phyloP scores from a whole-genome alignment of 2,113 vertebrate species.

The Hemichromis elongatus region DNA sequence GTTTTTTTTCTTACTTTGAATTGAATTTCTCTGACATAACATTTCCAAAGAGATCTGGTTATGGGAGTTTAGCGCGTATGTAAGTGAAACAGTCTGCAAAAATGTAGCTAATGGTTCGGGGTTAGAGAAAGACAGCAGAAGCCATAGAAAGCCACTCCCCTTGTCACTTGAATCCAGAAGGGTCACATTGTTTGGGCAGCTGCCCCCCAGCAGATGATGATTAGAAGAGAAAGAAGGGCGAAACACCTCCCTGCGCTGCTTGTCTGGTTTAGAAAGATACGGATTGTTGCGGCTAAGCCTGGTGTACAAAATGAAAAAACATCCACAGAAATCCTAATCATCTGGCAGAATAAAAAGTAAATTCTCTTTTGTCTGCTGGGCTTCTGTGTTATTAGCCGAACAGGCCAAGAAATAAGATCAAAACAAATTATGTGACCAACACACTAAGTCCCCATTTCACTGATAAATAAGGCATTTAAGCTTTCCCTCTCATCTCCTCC shows the following conservation, averaged over 20 bases:
- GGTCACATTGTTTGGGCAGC: slow-evolving; percentile 39
- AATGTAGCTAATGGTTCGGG: background rate
- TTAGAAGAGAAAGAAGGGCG: slow-evolving; percentile 23
- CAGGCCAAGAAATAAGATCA: slow-evolving; percentile 36
- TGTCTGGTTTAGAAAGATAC: slow-evolving; percentile 8
- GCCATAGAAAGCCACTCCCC: background rate
- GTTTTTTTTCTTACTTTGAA: background rate
- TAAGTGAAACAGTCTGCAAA: background rate
- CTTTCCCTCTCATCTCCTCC: slow-evolving; percentile 37
- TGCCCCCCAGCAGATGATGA: slow-evolving; percentile 27
- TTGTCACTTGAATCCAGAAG: slow-evolving; percentile 8
- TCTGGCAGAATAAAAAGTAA: background rate
- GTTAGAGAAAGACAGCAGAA: slow-evolving; percentile 22
- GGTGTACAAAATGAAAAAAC: background rate
- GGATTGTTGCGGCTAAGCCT: background rate
- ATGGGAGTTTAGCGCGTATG: background rate
- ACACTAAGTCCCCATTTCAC: background rate
- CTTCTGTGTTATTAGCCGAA: slow-evolving; percentile 23
- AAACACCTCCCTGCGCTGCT: background rate
- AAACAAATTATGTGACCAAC: slow-evolving; percentile 27
- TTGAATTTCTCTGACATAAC: background rate
- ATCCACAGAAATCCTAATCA: slow-evolving; percentile 8
- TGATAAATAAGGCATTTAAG: slow-evolving; percentile 42
- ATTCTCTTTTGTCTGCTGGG: slow-evolving; percentile 30
- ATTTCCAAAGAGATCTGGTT: background rate